Evolutionary conservation across 2,888 invertebrate genomes (phyloP).

Genomic region (Autographa pulchrina): DNA sequence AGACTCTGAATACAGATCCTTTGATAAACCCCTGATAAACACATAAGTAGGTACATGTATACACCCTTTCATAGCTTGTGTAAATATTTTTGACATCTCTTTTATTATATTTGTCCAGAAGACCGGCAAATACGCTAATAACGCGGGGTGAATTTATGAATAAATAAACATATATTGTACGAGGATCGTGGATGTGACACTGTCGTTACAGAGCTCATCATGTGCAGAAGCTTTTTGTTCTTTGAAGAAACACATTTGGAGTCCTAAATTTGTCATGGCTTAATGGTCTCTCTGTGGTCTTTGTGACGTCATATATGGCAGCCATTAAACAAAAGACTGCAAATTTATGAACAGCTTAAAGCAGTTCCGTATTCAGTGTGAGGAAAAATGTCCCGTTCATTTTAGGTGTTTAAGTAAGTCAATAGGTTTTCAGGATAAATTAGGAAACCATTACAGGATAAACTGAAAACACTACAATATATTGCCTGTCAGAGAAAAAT

Average conservation of each 20-base stretch:
- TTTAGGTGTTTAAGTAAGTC: too few species aligned
- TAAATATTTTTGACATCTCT: conserved; percentile 16
- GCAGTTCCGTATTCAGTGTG: too few species aligned
- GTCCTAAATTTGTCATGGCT: neutral
- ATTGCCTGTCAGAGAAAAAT: too few species aligned
- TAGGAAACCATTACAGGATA: too few species aligned
- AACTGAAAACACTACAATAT: too few species aligned
- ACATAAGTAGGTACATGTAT: neutral
- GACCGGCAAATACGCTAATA: neutral
- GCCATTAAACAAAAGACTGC: neutral
- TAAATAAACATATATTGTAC: conserved; percentile 11
- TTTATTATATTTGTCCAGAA: conserved; percentile 26
- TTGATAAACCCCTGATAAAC: neutral
- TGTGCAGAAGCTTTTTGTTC: neutral
- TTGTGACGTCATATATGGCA: neutral
- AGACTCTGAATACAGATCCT: conserved; percentile 1
- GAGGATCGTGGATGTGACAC: neutral
- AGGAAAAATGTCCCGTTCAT: too few species aligned
- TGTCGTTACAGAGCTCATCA: neutral
- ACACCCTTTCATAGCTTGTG: conserved; percentile 1
- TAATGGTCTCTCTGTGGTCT: neutral
- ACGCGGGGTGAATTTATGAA: conserved; percentile 38
- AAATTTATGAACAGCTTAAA: neutral
- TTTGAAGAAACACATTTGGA: neutral
- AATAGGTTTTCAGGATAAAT: too few species aligned